Evolutionary conservation across 2,888 invertebrate genomes (phyloP), one percentile per base, ranked within the genome.

Genomic region (Pristionchus arcanus): DNA sequence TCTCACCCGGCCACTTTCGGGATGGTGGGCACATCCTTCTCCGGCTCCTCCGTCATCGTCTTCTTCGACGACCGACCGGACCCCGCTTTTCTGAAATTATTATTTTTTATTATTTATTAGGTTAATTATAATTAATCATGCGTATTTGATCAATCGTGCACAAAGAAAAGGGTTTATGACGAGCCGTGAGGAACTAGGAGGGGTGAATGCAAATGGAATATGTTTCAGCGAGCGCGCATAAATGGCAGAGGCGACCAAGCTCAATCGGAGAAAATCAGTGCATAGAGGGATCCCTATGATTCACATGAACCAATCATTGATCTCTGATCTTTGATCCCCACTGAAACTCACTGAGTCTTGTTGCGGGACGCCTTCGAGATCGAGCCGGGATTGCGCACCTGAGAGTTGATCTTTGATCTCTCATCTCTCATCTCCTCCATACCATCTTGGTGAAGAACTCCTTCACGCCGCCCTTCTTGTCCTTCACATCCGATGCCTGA

Each of bases 401-500:
- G 68, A 11, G 31, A 21, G 31, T 15, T 68, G 34, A 68, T 68
- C 68, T 68, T 68, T 68, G 68, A 68, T 68, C 68, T 68, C 5
- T 66, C 28, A 66, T 66, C 66, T 66, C 66, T 66, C 1, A 28
- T 28, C 28, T 71, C 2, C 28, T 34, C 34, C 74, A 25, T 21
- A 81, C 81, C 53, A 81, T n/a, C 28, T 81, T 81, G 49, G 28
- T 34, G 2, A 81, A 28, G 49, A 49, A 42, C 5, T 49, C 81
- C 49, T n/a, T 81, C n/a, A 81, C n/a, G 42, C 49, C 49, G 21
- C 37, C 81, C 81, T 81, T 81, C 49, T 42, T 81, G 5, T 81
- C 81, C 81, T 81, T 81, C 49, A 25, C 28, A 21, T 74, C 74
- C 25, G 74, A 74, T 3, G 74, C 74, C 74, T 74, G 63, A 63